Evolutionary conservation across 1,140 invertebrate species (phyloP).

Genomic region (Formica exsecta): DNA sequence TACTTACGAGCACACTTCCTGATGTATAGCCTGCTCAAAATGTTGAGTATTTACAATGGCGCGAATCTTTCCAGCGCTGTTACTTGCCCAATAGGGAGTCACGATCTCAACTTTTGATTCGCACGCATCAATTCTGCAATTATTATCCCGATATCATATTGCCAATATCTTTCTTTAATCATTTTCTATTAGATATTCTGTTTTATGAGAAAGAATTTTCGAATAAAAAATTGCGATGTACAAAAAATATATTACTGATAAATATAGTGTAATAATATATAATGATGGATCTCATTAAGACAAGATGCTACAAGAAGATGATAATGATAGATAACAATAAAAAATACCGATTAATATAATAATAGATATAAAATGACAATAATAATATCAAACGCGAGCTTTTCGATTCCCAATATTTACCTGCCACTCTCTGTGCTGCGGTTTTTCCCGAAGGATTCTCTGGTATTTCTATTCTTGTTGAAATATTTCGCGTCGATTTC

Average conservation of each 20-base stretch:
- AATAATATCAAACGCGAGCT: neutral
- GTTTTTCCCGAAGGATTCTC: slow-evolving; percentile 87
- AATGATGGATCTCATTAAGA: neutral
- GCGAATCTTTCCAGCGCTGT: slow-evolving; percentile 95
- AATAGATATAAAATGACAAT: neutral
- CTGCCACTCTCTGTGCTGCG: slow-evolving; percentile 88
- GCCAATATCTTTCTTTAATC: neutral
- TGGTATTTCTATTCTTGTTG: slow-evolving; percentile 85
- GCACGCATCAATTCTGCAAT: slow-evolving; percentile 93
- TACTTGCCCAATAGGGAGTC: slow-evolving; percentile 97
- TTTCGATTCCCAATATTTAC: slow-evolving; percentile 74
- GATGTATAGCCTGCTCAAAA: slow-evolving; percentile 97
- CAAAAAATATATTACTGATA: neutral
- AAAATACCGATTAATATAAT: neutral
- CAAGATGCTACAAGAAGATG: neutral
- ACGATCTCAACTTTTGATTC: slow-evolving; percentile 97
- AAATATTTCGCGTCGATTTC: slow-evolving; percentile 85
- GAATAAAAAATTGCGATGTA: neutral
- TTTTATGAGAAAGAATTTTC: neutral
- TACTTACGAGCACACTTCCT: slow-evolving; percentile 96
- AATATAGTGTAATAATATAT: neutral
- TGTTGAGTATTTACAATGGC: slow-evolving; percentile 98
- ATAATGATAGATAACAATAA: neutral
- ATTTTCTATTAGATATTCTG: neutral
- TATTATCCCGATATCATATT: neutral